Evolutionary conservation across 1,140 invertebrate species (phyloP), one percentile per base, ranked within the genome.

Genomic region (Oryzaephilus surinamensis): DNA sequence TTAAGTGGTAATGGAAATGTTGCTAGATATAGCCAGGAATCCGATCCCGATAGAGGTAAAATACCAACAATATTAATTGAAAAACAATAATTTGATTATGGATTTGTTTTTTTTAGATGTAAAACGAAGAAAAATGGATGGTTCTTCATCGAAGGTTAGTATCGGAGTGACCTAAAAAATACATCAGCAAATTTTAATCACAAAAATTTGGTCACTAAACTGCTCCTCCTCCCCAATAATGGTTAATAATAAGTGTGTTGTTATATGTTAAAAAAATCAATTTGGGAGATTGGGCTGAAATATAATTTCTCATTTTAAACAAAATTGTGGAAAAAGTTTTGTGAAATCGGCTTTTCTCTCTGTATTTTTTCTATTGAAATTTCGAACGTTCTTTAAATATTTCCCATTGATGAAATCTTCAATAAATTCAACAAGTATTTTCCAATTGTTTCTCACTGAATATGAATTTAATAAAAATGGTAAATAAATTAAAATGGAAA

Each of bases 91-190:
- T 23, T 14, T 32, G 8, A 38, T 12, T 43, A 12, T 24, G 14
- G 12, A 15, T 27, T 17, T 41, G 36, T 43, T 38, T 40, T 46
- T 4, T 51, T 47, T 17, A 81, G 79, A 86, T 64, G 69, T 74
- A 48, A 87, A 87, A 69, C 71, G 84, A 65, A 74, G 82, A 69
- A 87, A 85, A 76, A 54, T 84, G 60, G 83, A 87, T 60, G 67
- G 63, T 57, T 71, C 63, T 60, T 66, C 71, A 56, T 74, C 74
- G 62, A 86, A 86, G 79, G 81, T 84, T 72, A 74, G 74, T 77
- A 78, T 72, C 63, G 64, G 70, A 63, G 66, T 69, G 62, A 65
- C 64, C 63, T 67, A 67, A 62, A 61, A 50, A 43, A 47, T 33
- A 24, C 4, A 24, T 43, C 42, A 52, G 52, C 50, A 58, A 46